These are phyloP conservation scores for Synergus gifuensis DNA, from an alignment of 2,888 invertebrate species.

Conservation along the genomic window DNA sequence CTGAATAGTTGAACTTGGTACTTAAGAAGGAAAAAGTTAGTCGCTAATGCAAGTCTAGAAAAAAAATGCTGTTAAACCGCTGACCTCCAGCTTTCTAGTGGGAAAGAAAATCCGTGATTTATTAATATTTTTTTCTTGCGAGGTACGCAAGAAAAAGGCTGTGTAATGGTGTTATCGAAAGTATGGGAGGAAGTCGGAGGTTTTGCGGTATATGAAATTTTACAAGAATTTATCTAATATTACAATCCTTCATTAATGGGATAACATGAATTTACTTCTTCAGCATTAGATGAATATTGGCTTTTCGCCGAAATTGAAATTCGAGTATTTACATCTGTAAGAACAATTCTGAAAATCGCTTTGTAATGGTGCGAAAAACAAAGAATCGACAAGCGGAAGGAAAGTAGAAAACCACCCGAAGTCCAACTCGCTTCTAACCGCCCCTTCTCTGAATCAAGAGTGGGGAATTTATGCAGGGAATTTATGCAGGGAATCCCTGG, in stretches of 20 bases:
- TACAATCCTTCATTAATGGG: background rate
- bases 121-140: background rate
- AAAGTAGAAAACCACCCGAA: slow-evolving; percentile 24
- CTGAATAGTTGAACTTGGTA: slow-evolving; percentile 14
- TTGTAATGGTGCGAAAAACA: background rate
- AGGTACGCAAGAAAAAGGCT: background rate
- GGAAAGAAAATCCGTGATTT: slow-evolving; percentile 11
- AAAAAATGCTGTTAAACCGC: slow-evolving; percentile 3
- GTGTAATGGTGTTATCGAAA: background rate
- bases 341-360: slow-evolving; percentile 5
- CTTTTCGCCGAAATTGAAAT: background rate
- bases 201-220: too few species aligned
- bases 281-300: background rate
- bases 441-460: slow-evolving; percentile 33
- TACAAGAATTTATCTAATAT: too few species aligned
- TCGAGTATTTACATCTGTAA: slow-evolving; percentile 3
- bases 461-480: slow-evolving; percentile 36
- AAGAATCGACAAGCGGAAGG: slow-evolving; percentile 25
- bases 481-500: slow-evolving; percentile 37
- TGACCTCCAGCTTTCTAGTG: background rate
- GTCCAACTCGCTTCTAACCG: slow-evolving; percentile 13
- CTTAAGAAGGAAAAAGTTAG: slow-evolving; percentile 14
- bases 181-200: background rate
- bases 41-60: slow-evolving; percentile 7
- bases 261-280: background rate